Conservation (phyloP, 2,113 vertebrate genomes). For the Coptodon bakossiorum region DNA sequence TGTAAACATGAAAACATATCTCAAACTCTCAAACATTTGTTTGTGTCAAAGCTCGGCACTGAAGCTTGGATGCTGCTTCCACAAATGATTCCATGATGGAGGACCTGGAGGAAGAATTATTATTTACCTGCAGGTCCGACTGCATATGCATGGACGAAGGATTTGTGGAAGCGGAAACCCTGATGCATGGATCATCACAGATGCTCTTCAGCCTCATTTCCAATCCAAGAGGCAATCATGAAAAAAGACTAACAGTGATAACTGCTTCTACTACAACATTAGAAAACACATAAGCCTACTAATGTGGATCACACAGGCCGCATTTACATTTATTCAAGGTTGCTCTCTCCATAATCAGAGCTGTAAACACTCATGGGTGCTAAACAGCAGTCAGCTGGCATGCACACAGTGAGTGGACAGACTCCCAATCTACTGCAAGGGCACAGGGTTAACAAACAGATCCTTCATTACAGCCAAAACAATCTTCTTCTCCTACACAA, state of each 20-base stretch:
- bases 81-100: not conserved
- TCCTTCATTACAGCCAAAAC: conserved; percentile 24
- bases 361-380: not conserved
- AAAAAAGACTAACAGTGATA: not conserved
- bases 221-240: not conserved
- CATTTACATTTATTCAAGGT: not conserved
- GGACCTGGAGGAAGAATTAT: not conserved
- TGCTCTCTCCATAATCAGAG: not conserved
- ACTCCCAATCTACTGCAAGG: conserved; percentile 25
- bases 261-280: not conserved
- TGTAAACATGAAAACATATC: not conserved
- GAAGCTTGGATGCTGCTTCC: not conserved
- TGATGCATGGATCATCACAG: not conserved
- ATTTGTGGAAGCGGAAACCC: not conserved
- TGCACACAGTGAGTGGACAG: not conserved
- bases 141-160: not conserved
- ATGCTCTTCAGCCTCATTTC: not conserved
- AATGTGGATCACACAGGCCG: not conserved
- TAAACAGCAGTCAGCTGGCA: conserved; percentile 2
- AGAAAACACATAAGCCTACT: not conserved
- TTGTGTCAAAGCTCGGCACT: not conserved
- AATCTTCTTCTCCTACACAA: conserved; percentile 33
- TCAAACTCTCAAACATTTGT: not conserved
- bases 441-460: conserved; percentile 47
- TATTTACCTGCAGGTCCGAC: not conserved